Conservation (phyloP, 2,888 invertebrate genomes). For the Sepioteuthis lessoniana region DNA sequence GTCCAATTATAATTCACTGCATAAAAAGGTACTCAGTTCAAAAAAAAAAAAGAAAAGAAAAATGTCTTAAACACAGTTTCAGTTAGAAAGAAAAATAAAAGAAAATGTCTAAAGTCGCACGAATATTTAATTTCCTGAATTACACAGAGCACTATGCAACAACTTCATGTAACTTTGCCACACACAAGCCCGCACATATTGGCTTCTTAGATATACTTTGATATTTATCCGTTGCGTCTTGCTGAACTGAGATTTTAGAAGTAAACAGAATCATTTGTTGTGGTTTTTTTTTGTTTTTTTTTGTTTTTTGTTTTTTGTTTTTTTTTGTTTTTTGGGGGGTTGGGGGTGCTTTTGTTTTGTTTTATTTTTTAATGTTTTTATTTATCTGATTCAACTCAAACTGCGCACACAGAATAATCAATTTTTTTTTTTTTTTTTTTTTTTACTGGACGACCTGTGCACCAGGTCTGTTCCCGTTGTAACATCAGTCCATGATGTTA, state of each 20-base stretch:
- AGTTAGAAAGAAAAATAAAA: neutral
- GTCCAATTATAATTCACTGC: constrained; percentile 3
- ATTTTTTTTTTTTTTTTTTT: neutral
- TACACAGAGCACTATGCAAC: neutral
- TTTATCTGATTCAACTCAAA: neutral
- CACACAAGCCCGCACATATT: neutral
- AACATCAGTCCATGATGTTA: no score
- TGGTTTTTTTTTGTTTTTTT: no score
- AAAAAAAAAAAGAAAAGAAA: neutral
- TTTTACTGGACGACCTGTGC: no score
- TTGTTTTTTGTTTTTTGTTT: neutral
- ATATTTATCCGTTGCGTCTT: neutral
- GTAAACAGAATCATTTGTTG: no score
- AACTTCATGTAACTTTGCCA: neutral
- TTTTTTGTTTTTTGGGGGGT: no score
- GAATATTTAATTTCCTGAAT: constrained; percentile 18
- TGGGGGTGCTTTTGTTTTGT: no score
- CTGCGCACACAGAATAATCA: neutral
- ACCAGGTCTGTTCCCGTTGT: no score
- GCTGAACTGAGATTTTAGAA: no score
- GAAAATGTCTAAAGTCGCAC: neutral
- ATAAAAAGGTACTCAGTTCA: neutral
- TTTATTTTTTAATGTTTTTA: neutral
- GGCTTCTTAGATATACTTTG: neutral
- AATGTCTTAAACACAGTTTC: neutral